Evolutionary conservation across 1,140 invertebrate species (phyloP).

Genomic region (Hirudo medicinalis): DNA sequence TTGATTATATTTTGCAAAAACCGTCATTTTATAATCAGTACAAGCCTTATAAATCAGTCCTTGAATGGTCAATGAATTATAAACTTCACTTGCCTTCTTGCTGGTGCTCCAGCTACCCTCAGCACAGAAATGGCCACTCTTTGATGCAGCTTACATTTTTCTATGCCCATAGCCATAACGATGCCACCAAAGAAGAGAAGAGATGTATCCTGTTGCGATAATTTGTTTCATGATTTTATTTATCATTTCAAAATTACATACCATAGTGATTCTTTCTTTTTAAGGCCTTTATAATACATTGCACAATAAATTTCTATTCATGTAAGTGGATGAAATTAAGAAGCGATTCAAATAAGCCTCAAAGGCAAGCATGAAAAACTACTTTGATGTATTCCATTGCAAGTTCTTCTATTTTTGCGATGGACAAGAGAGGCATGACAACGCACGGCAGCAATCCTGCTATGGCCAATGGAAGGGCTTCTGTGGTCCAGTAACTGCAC

Average conservation of each 20-base stretch:
- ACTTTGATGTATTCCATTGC: conserved; percentile 13
- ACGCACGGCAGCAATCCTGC: conserved; percentile 66
- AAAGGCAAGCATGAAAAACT: no score
- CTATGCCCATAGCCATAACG: conserved; percentile 68
- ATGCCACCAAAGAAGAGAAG: conserved; percentile 61
- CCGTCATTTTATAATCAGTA: no score
- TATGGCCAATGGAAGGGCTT: conserved; percentile 60
- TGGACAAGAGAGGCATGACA: conserved; percentile 49
- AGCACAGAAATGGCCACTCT: conserved; percentile 67
- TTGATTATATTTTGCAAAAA: no score
- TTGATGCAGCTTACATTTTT: conserved; percentile 68
- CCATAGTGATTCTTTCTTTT: no score
- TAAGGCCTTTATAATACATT: no score
- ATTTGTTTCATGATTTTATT: no score
- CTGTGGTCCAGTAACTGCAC: conserved; percentile 66
- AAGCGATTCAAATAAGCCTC: no score
- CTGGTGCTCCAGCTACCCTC: neutral
- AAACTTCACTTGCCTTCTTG: neutral
- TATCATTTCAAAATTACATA: no score
- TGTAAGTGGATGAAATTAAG: no score
- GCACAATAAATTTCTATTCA: no score
- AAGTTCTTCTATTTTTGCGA: conserved; percentile 7
- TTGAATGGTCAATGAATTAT: neutral
- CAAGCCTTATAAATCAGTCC: no score
- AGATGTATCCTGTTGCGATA: conserved; percentile 53